Evolutionary conservation across 2,888 invertebrate species (phyloP), one percentile per base, ranked within the genome.

Genomic region (Smittia aterrima): DNA sequence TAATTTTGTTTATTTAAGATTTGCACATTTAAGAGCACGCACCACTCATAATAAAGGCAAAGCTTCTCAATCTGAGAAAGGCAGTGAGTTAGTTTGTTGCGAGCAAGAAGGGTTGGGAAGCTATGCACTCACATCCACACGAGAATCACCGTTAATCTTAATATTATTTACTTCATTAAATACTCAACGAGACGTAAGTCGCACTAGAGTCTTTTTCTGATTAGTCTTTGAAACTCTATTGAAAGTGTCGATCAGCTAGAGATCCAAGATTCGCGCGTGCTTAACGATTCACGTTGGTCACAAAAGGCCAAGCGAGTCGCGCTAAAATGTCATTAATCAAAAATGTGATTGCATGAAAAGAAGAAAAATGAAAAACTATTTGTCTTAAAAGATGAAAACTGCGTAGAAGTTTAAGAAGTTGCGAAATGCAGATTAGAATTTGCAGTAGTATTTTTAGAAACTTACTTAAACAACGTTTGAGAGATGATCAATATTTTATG

Each of bases 401-500:
- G n/a, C 58, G 4, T 58, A 58, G 22, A 11, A 18, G 9, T 22
- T 58, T 58, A 58, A 22, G 58, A 58, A 3, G 47, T 47, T 47
- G 47, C 38, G 38, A 47, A 16, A 47, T 47, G 16, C 58, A 58
- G n/a, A 58, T 22, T 58, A 58, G 58, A 9, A 58, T 22, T 58
- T 58, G 58, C 58, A n/a, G 22, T 58, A 58, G 58, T 58, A 58
- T 58, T 58, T 58, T 58, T 58, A 58, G 58, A 58, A 58, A 58
- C 58, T 58, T 22, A 58, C 58, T 47, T 32, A 32, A 32, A 32
- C 32, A 32, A 47, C 13, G 22, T 58, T 58, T 58, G 58, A 18
- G n/a, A 58, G 58, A 58, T 22, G 58, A 58, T 58, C 58, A 58
- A 25, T 64, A 64, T 64, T 64, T 64, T 24, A 64, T 64, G 16